Conservation (phyloP, 2,113 vertebrate species). For the Apodemus speciosus region DNA sequence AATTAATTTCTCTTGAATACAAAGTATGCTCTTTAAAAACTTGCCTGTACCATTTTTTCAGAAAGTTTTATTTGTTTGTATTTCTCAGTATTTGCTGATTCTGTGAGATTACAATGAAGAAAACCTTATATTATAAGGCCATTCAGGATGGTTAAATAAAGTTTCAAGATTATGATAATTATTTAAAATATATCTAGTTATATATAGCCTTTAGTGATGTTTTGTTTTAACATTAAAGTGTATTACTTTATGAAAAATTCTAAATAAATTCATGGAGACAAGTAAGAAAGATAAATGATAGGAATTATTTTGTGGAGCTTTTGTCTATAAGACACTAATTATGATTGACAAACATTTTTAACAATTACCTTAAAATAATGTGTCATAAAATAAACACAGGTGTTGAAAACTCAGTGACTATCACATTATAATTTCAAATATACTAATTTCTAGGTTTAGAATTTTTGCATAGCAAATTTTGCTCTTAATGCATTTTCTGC, state of each 20-base stretch:
- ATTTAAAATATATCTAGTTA: neutral
- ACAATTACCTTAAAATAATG: neutral
- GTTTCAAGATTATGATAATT: neutral
- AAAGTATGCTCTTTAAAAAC: neutral
- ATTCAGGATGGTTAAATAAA: neutral
- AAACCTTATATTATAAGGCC: neutral
- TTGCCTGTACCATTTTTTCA: neutral
- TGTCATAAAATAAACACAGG: neutral
- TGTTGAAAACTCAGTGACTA: neutral
- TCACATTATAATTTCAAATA: neutral
- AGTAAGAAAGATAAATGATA: neutral
- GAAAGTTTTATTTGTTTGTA: neutral
- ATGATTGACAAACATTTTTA: neutral
- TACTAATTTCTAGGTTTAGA: neutral
- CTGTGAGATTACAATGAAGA: neutral
- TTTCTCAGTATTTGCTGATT: neutral
- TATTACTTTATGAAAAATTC: neutral
- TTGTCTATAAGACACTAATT: neutral
- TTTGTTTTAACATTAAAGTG: neutral
- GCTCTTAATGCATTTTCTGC: neutral
- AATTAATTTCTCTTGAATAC: neutral
- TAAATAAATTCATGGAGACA: neutral
- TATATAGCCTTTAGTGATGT: neutral
- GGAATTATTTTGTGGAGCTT: neutral
- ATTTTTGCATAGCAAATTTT: constrained; percentile 11